A percentile compares a stretch with the other conserved stretches of the same genome.
phyloP scores from a whole-genome alignment of 2,888 invertebrate genomes.

The Diadromus collaris region DNA sequence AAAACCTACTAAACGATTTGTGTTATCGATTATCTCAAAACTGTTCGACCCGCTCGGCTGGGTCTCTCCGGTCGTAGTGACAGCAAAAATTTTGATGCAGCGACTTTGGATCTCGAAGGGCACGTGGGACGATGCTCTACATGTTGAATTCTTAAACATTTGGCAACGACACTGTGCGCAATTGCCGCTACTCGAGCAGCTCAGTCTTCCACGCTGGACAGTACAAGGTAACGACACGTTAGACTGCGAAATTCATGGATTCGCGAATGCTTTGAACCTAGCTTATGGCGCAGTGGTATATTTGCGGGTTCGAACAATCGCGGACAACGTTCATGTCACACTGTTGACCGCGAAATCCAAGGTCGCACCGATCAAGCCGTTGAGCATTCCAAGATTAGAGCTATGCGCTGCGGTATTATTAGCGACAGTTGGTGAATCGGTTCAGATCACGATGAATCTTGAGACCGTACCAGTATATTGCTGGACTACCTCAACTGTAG shows the following conservation, averaged over 20 bases:
- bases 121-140: background rate
- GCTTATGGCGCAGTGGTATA: background rate
- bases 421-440: constrained; percentile 22
- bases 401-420: constrained; percentile 55
- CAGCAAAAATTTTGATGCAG: constrained; percentile 3
- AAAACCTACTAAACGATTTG: background rate
- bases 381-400: constrained; percentile 54
- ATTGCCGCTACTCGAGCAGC: background rate
- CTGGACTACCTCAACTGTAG: constrained; percentile 58
- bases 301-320: background rate
- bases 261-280: background rate
- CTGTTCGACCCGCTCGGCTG: background rate
- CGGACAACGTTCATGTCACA: background rate
- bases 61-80: background rate
- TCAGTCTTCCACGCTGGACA: background rate
- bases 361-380: background rate
- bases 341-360: background rate
- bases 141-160: too few relatives aligned
- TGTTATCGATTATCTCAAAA: background rate
- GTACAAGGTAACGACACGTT: background rate
- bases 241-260: background rate
- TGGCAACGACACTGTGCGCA: background rate
- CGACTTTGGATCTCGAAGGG: background rate
- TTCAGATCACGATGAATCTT: constrained; percentile 22
- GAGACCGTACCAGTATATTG: constrained; percentile 18